phyloP scores from a whole-genome alignment of 2,888 invertebrate species.

The Rosalia funebris region DNA sequence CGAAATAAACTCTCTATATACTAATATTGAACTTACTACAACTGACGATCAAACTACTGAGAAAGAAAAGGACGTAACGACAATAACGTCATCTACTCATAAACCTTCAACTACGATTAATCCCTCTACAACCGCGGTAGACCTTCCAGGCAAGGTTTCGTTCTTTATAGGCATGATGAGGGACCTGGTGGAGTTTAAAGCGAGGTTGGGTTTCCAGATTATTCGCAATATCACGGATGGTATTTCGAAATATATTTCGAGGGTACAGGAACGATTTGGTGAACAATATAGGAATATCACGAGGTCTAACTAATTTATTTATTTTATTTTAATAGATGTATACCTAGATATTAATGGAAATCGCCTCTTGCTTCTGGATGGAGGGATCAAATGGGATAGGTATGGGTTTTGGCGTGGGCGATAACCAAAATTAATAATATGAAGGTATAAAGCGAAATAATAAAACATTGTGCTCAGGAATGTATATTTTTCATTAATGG shows the following conservation, averaged over 20 bases:
- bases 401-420: no score
- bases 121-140: conserved; percentile 34
- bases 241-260: conserved; percentile 65
- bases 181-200: conserved; percentile 74
- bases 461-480: no score
- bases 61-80: conserved; percentile 18
- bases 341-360: no score
- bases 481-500: no score
- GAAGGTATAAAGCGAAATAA: no score
- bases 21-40: conserved; percentile 8
- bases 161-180: conserved; percentile 71
- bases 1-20: conserved; percentile 6
- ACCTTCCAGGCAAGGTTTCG: conserved; percentile 44
- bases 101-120: conserved; percentile 31
- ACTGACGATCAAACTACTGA: conserved; percentile 5
- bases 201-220: conserved; percentile 74
- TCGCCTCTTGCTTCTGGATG: no score
- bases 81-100: conserved; percentile 23
- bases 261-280: conserved; percentile 60
- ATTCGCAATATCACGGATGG: conserved; percentile 75
- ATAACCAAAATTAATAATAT: no score
- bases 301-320: conserved; percentile 4
- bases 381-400: no score
- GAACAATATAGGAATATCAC: conserved; percentile 43
- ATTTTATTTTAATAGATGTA: no score